phyloP scores from a whole-genome alignment of 2,888 invertebrate species.

The Aricia artaxerxes region DNA sequence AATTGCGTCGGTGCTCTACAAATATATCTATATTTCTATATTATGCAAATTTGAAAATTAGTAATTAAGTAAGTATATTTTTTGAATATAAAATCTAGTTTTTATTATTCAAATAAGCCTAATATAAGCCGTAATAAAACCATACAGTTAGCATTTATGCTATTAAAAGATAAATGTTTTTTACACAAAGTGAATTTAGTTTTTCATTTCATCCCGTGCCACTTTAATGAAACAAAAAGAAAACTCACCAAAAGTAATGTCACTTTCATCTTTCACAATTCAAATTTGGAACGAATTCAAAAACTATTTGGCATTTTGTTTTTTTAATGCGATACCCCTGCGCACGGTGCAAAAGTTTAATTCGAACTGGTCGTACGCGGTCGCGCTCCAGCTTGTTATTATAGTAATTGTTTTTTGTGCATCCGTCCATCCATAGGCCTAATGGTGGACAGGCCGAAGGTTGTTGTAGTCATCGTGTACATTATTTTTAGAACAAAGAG shows the following conservation, averaged over 20 bases:
- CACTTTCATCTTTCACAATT: constrained; percentile 23
- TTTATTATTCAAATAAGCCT: too few relatives aligned
- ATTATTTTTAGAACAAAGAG: constrained; percentile 30
- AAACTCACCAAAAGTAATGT: constrained; percentile 23
- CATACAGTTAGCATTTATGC: neutral
- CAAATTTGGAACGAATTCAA: constrained; percentile 9
- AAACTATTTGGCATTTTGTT: constrained; percentile 21
- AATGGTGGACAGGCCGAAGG: constrained; percentile 54
- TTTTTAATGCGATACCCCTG: constrained; percentile 30
- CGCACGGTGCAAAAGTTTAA: constrained; percentile 50
- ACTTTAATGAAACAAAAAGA: neutral
- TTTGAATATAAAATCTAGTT: too few relatives aligned
- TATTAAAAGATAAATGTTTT: too few relatives aligned
- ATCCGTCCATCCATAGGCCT: constrained; percentile 56
- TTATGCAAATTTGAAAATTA: too few relatives aligned
- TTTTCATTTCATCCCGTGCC: neutral
- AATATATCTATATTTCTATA: too few relatives aligned
- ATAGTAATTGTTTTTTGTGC: constrained; percentile 71
- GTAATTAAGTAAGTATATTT: too few relatives aligned
- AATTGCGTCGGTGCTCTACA: too few relatives aligned
- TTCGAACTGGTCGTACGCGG: constrained; percentile 59
- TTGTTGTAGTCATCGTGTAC: constrained; percentile 39
- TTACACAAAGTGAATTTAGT: neutral
- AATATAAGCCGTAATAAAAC: too few relatives aligned
- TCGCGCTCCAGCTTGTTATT: constrained; percentile 69